Evolutionary conservation across 2,797 vertebrate species (phyloP).

Genomic region (Myoxocephalus aenaeus): DNA sequence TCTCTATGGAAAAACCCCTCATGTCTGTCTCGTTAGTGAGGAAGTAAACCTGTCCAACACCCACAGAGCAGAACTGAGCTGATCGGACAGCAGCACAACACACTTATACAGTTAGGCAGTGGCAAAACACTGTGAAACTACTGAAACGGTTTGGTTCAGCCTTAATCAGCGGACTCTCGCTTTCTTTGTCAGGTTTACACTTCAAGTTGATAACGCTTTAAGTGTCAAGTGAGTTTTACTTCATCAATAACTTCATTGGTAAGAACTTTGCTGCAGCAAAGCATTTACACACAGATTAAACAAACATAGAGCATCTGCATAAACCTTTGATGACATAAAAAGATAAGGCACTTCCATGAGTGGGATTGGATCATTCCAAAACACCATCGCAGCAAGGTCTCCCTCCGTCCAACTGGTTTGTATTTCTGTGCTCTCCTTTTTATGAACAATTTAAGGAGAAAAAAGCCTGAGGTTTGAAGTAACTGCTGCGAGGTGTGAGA

Average conservation of each 20-base stretch:
- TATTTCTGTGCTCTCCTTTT: too few species aligned
- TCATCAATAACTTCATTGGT: too few species aligned
- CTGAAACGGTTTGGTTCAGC: background rate
- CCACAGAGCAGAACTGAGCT: constrained; percentile 59
- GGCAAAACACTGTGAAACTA: constrained; percentile 1
- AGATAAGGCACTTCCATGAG: fast-evolving
- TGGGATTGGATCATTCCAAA: too few species aligned
- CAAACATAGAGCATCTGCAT: constrained; percentile 31
- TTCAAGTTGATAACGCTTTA: background rate
- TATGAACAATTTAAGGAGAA: too few species aligned
- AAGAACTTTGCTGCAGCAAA: background rate
- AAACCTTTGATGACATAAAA: background rate
- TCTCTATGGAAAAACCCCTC: constrained; percentile 42
- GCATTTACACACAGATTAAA: background rate
- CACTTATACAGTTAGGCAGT: constrained; percentile 21
- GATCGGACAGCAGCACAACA: constrained; percentile 54
- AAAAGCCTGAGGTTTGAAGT: too few species aligned
- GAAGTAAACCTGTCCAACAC: constrained; percentile 69
- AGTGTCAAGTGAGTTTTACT: too few species aligned
- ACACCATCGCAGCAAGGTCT: too few species aligned
- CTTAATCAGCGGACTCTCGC: background rate
- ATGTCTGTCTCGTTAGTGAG: constrained; percentile 59
- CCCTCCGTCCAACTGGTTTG: too few species aligned
- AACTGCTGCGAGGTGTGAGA: too few species aligned
- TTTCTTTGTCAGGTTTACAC: constrained; percentile 5